phyloP scores from a whole-genome alignment of 2,888 invertebrate species.

The Gnatocerus cornutus region DNA sequence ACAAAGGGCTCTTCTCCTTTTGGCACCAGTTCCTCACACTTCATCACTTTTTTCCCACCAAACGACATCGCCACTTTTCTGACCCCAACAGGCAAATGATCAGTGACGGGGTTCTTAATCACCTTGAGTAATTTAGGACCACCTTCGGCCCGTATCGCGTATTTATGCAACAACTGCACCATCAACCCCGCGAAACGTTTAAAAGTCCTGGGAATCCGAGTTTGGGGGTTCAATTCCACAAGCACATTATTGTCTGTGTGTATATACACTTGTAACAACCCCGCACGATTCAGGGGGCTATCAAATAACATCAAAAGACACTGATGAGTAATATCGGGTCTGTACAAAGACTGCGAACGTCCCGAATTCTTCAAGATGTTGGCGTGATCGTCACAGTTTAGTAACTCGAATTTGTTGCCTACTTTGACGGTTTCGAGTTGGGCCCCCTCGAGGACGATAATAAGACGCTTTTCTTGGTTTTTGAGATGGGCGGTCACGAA shows the following conservation, averaged over 20 bases:
- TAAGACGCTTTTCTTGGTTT: constrained; percentile 91
- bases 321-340: constrained; percentile 98
- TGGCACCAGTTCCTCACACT: constrained; percentile 86
- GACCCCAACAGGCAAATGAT: constrained; percentile 96
- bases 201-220: constrained; percentile 96
- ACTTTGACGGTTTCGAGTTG: constrained; percentile 97
- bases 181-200: constrained; percentile 97
- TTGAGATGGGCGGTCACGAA: constrained; percentile 84
- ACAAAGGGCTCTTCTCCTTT: constrained; percentile 87
- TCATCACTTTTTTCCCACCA: constrained; percentile 80
- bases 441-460: constrained; percentile 94
- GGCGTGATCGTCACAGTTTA: constrained; percentile 96
- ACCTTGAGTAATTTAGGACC: constrained; percentile 94
- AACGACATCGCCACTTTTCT: constrained; percentile 93
- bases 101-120: constrained; percentile 95
- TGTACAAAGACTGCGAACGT: constrained; percentile 88
- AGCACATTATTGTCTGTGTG: constrained; percentile 94
- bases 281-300: constrained; percentile 96
- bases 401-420: constrained; percentile 89
- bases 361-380: constrained; percentile 89
- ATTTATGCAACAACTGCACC: constrained; percentile 97
- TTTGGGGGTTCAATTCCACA: constrained; percentile 97
- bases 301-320: constrained; percentile 98
- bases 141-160: constrained; percentile 92
- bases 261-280: constrained; percentile 94